Evolutionary conservation across 2,888 invertebrate genomes (phyloP).

Genomic region (Yponomeuta cagnagella): DNA sequence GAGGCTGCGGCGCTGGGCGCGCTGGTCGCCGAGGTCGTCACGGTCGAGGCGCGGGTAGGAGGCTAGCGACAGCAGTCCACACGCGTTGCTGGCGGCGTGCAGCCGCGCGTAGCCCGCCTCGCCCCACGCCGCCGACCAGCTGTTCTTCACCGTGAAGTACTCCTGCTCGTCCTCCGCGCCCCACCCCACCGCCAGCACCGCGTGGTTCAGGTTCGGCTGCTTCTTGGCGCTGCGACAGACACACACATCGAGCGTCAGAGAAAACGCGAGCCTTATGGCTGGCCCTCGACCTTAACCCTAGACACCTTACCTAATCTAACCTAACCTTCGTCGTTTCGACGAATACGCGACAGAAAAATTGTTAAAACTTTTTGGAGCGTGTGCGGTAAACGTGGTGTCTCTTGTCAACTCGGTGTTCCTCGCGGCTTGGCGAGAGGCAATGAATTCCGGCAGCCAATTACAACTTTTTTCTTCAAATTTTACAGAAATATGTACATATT

Average conservation of each 20-base stretch:
- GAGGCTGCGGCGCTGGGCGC: neutral
- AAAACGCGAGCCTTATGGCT: neutral
- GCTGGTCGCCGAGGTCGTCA: neutral
- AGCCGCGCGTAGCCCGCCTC: constrained; percentile 49
- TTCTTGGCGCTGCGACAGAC: constrained; percentile 33
- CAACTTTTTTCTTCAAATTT: too few species aligned
- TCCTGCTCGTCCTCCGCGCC: constrained; percentile 36
- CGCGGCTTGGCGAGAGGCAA: too few species aligned
- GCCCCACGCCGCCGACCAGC: constrained; percentile 52
- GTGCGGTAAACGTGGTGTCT: too few species aligned
- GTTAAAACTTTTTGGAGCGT: too few species aligned
- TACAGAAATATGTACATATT: too few species aligned
- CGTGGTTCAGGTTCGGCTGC: constrained; percentile 39
- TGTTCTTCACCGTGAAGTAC: constrained; percentile 59
- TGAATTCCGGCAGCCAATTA: too few species aligned
- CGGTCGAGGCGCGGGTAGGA: constrained; percentile 53
- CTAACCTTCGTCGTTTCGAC: too few species aligned
- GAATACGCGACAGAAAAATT: too few species aligned
- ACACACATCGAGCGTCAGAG: neutral
- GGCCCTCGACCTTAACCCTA: neutral
- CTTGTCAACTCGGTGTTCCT: too few species aligned
- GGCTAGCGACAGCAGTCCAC: constrained; percentile 49
- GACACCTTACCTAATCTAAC: too few species aligned
- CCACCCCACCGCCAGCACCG: constrained; percentile 61
- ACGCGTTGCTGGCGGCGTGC: constrained; percentile 50